Conservation (phyloP, 2,113 vertebrate species). For the Parus major region DNA sequence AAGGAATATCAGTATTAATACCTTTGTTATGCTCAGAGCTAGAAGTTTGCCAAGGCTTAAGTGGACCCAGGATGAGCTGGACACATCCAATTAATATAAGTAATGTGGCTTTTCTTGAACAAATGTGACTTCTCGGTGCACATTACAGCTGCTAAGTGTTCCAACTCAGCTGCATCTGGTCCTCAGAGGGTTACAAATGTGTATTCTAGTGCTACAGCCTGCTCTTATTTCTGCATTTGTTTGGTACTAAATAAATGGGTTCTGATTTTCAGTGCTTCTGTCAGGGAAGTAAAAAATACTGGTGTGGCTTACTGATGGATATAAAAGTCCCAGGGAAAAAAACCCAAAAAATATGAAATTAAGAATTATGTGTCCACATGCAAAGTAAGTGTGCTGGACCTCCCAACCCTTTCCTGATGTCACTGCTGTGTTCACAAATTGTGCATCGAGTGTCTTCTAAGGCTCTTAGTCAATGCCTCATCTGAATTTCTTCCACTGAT, state of each 20-base stretch:
- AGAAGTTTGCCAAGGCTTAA: constrained; percentile 52
- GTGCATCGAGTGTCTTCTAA: neutral
- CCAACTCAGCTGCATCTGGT: neutral
- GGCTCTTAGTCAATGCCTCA: neutral
- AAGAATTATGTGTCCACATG: neutral
- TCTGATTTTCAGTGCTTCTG: constrained; percentile 39
- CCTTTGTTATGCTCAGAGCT: constrained; percentile 20
- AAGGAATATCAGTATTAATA: constrained; percentile 42
- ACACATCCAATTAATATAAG: constrained; percentile 40
- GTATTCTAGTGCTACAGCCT: neutral
- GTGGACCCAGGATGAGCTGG: constrained; percentile 48
- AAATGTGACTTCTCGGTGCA: constrained; percentile 16
- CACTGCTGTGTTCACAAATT: neutral
- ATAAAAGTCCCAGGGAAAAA: neutral
- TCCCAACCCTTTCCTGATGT: neutral
- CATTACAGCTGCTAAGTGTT: constrained; percentile 18
- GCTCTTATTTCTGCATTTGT: neutral
- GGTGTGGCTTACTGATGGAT: neutral
- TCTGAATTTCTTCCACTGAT: neutral
- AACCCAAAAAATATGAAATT: neutral
- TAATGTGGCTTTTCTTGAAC: constrained; percentile 49
- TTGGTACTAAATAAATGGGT: neutral
- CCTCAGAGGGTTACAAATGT: constrained; percentile 10
- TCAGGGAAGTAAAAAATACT: neutral
- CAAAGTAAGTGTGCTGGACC: neutral